Base-by-base conservation (phyloP, 2,888 invertebrate species). In the Eremobia ochroleuca region DNA sequence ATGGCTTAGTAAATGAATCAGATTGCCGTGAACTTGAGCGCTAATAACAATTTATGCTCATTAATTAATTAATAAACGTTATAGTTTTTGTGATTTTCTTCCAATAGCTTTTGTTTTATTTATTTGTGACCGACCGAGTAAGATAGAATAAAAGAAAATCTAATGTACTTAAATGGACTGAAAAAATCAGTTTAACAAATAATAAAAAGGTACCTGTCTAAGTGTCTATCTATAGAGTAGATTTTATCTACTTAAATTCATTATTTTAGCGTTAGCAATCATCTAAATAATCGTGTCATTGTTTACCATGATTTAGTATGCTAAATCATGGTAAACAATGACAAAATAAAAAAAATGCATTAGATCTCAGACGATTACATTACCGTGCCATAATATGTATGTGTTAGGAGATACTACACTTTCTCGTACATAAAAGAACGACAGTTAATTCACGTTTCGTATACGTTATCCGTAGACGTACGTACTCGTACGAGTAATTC, bases 401-500 rank as follows among this genome's bases (percentile, higher is more conserved):
- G 18, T 58, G 31, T 31, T 58, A n/a, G 15, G n/a, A 58, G 69
- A 59, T 40, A 66, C 3, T 31, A 25, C 34, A 52, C 37, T 66
- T 37, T 49, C 11, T 37, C 8, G 15, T 34, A 49, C 13, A 28
- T 31, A 62, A 34, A n/a, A 18, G 6, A 68, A 25, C 28, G 31
- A 18, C 58, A 55, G 58, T 46, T 61, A 73, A 69, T 69, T 69
- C 49, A 34, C 40, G 34, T 58, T 58, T 73, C 66, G 18, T 40
- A 82, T 65, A 67, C 46, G 58, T 62, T 70, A 73, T 72, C 46
- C 46, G 37, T n/a, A 49, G 58, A 58, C 43, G 66, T 58, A 81
- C 21, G 66, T 61, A 76, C 43, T 40, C 49, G 25, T 31, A 66
- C 67, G 65, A 67, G 62, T 84, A 83, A 86, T 84, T 76, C 46